These are phyloP conservation scores for Apostichopus leukothele DNA, from an alignment of 53 echinoderm and acorn worm species.

Conservation along the genomic window DNA sequence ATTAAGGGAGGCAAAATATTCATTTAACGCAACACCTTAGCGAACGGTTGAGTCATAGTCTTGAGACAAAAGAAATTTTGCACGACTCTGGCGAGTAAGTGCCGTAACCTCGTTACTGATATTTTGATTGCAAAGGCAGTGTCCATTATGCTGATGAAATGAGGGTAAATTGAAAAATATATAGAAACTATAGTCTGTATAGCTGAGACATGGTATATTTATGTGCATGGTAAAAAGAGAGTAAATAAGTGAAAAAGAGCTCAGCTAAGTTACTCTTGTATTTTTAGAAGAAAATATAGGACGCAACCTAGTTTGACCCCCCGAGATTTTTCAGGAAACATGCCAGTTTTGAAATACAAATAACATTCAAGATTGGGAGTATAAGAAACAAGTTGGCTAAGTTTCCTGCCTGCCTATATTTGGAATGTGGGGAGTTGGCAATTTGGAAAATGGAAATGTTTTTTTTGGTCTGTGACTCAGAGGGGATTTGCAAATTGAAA, in stretches of 20 bases:
- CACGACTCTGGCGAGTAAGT: background rate
- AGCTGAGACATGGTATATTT: no score
- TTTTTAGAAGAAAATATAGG: background rate
- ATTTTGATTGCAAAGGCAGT: conserved; percentile 31
- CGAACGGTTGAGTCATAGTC: background rate
- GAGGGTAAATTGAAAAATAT: conserved; percentile 30
- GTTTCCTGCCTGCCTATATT: no score
- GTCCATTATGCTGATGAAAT: conserved; percentile 45
- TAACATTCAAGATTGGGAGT: background rate
- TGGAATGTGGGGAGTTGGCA: no score
- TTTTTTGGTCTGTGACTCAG: no score
- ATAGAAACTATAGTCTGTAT: background rate
- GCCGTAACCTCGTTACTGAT: conserved; percentile 42
- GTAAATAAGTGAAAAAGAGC: no score
- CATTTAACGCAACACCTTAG: conserved; percentile 39
- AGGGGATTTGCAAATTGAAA: no score
- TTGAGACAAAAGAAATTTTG: conserved; percentile 21
- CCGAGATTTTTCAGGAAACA: background rate
- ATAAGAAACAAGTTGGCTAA: no score
- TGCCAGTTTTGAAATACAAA: background rate
- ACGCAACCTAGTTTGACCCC: background rate
- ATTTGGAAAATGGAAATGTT: no score
- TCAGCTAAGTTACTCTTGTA: background rate
- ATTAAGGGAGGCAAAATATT: conserved; percentile 34
- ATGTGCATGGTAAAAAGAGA: no score